Evolutionary conservation across 2,797 vertebrate genomes (phyloP).

Genomic region (Phataginus tetradactyla): DNA sequence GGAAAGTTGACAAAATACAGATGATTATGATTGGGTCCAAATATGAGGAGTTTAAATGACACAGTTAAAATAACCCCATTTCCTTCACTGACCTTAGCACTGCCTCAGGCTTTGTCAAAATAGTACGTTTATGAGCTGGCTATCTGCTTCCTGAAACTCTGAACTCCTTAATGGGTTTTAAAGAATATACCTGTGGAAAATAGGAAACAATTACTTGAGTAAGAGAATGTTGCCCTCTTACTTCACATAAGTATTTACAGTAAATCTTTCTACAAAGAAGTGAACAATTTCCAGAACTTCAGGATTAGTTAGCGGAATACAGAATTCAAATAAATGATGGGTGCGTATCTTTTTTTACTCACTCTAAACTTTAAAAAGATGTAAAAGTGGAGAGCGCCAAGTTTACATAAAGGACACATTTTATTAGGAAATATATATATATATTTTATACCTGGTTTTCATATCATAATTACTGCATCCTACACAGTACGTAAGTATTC

Average conservation of each 20-base stretch:
- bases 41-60: not conserved
- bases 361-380: not conserved
- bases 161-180: not conserved
- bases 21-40: not conserved
- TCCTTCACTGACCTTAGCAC: not conserved
- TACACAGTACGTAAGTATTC: not conserved
- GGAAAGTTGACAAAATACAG: not conserved
- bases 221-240: not conserved
- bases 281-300: not conserved
- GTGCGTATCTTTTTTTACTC: not conserved
- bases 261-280: not conserved
- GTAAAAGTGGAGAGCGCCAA: not conserved
- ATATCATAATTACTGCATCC: not conserved
- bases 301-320: not conserved
- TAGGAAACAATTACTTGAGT: not conserved
- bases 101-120: not conserved
- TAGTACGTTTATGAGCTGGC: not conserved
- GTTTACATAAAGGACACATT: not conserved
- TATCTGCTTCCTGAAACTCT: not conserved
- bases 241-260: not conserved
- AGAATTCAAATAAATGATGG: not conserved
- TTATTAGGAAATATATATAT: not conserved
- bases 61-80: not conserved
- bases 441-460: not conserved
- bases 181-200: not conserved